Base-by-base conservation (phyloP, 1,140 invertebrate species). In the Diploscapter pachys region DNA sequence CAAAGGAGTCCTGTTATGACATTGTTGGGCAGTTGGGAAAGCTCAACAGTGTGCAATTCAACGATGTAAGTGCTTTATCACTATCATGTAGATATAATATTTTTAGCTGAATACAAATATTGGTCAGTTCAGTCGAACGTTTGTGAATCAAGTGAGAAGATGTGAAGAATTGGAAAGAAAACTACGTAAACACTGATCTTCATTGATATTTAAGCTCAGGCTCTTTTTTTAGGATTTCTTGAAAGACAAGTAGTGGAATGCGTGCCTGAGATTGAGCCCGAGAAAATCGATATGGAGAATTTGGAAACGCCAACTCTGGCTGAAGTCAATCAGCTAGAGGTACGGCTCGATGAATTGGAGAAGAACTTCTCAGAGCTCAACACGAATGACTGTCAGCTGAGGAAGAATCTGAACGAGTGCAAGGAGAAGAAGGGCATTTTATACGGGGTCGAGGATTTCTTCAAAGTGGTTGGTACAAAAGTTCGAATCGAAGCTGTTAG, bases 161-260 rank as follows among this genome's bases (percentile, higher is more conserved):
- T 94, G 93, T 84, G 93, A 94, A 85, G 93, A 95, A 87, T 91
- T 95, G 90, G 93, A 95, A 86, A 89, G 93, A 55, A 94, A 93
- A 83, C 89, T 96, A 61, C 88, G 89, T 4, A 64, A 54, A 78
- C 63, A 13, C 13, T 57, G 48, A 51, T 66, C 4, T 5, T 64
- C 5, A 3, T 78, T 52, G 31, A 55, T 31, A 68, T 48, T 5
- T 48, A 4, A 76, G 51, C 53, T 31, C 2, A 53, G 31, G 31
- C 1, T 31, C 13, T 53, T 51, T 53, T 51, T 81, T 79, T 71
- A 81, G 78, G 78, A 13, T 87, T 80, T 76, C 31, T 86, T 3
- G 81, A 86, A 62, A 80, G 80, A 31, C 83, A 86, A 78, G 80
- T 86, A n/a, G 69, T 78, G 31, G 79, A 81, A 63, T 80, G 79